Evolutionary conservation across 2,888 invertebrate genomes (phyloP).

Genomic region (Choreutis nemorana): DNA sequence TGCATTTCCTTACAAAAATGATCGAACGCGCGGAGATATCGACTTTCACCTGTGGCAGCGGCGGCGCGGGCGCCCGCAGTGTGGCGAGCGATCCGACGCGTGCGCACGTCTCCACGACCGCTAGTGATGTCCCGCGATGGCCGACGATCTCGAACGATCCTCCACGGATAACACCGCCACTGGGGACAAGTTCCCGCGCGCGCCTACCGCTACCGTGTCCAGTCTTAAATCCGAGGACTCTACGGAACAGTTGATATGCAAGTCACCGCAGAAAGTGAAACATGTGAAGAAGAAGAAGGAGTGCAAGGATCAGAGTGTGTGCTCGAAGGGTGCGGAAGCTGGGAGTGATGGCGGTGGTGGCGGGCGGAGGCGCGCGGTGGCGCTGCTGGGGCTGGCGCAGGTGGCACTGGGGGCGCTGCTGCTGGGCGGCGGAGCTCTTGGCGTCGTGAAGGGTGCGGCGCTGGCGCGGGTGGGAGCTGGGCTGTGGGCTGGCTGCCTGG

Average conservation of each 20-base stretch:
- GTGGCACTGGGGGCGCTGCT: constrained; percentile 69
- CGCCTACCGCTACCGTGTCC: constrained; percentile 48
- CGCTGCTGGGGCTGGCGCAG: constrained; percentile 67
- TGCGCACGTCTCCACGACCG: constrained; percentile 7
- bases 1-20: too few relatives aligned
- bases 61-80: constrained; percentile 7
- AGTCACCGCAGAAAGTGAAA: constrained; percentile 51
- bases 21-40: constrained; percentile 2
- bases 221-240: constrained; percentile 61
- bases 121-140: constrained; percentile 17
- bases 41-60: constrained; percentile 10
- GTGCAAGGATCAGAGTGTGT: constrained; percentile 40
- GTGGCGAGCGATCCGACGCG: constrained; percentile 4
- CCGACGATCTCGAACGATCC: constrained; percentile 21
- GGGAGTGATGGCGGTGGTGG: constrained; percentile 28
- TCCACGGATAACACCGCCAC: constrained; percentile 21
- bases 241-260: constrained; percentile 66
- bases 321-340: constrained; percentile 48
- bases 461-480: constrained; percentile 69
- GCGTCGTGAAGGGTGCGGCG: constrained; percentile 69
- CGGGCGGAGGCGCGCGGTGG: constrained; percentile 37
- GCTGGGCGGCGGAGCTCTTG: constrained; percentile 70
- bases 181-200: constrained; percentile 24
- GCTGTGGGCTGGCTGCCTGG: constrained; percentile 72
- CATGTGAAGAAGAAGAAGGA: constrained; percentile 21